Percentiles rank a stretch among this genome's conserved stretches.
These are phyloP conservation scores for Phenganax subtilis DNA, from an alignment of 92 coral and sea anemone genomes.

Conservation along the genomic window DNA sequence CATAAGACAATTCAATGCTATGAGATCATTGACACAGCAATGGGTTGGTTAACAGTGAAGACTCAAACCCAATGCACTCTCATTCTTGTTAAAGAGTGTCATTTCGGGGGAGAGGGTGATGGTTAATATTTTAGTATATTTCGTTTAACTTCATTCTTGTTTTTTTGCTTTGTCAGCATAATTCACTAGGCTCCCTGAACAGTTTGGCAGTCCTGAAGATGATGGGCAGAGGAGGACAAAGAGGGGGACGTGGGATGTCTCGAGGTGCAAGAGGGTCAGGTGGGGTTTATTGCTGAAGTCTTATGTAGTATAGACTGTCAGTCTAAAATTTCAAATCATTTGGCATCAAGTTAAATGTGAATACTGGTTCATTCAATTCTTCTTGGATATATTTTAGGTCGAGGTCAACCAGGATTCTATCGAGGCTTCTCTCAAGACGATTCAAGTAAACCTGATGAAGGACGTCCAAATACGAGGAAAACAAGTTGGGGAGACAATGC, in stretches of 20 bases:
- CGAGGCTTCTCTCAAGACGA: constrained; percentile 92
- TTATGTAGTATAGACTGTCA: background rate
- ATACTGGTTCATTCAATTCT: too few species aligned
- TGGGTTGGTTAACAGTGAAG: too few species aligned
- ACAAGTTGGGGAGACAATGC: constrained; percentile 79
- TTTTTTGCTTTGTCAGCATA: constrained; percentile 53
- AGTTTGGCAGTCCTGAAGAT: constrained; percentile 89
- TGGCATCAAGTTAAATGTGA: too few species aligned
- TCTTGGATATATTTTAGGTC: constrained; percentile 49
- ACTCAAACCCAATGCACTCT: too few species aligned
- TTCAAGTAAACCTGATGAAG: constrained; percentile 63
- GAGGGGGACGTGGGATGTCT: constrained; percentile 58
- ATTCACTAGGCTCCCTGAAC: constrained; percentile 79
- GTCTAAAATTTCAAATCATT: too few species aligned
- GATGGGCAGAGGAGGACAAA: constrained; percentile 86
- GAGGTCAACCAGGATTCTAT: constrained; percentile 78
- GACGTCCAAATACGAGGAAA: constrained; percentile 65
- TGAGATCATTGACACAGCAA: too few species aligned
- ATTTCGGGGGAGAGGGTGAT: too few species aligned
- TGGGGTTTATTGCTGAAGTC: background rate
- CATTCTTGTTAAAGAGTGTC: too few species aligned
- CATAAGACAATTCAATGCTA: too few species aligned
- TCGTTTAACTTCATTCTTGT: background rate
- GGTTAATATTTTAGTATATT: background rate
- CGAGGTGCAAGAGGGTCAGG: constrained; percentile 33